Evolutionary conservation across 64 coral and sea anemone genomes (phyloP), one percentile per base, ranked within the genome.

Genomic region (Catalaphyllia jardinei): DNA sequence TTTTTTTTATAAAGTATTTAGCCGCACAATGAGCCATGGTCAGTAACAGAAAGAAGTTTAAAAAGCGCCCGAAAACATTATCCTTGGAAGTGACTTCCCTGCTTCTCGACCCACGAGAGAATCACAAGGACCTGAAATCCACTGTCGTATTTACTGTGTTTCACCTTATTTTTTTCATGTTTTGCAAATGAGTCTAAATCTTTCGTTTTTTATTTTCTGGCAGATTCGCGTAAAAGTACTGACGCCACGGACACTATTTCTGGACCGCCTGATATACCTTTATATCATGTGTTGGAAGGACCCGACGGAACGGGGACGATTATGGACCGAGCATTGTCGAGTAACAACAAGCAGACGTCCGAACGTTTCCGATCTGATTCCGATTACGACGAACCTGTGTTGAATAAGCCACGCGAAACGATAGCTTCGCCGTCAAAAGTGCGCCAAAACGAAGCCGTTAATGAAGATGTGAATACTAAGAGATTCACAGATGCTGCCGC

Each of bases 301-400:
- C 76, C 50, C 11, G 22, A 79, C 20, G 25, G 13, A 11, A 10
- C 10, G 14, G 24, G 6, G 0, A 54, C 76, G 33, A 76, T 10
- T 20, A 24, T 18, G 19, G 22, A 42, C 2, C 39, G 8, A 42
- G 74, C 31, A 20, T 20, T 76, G 74, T 49, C 74, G 0, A 35
- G 8, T 49, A 38, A 24, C 0, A 20, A 17, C 74, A 39, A 76
- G 22, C 35, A 13, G 19, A 22, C 74, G 8, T 24, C 74, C 33
- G 35, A 49, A 1, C 74, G 33, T 51, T 50, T 76, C 33, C 74
- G 74, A 57, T 57, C 49, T 22, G 76, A 79, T 14, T 57, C 49
- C 76, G 76, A 79, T 29, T 54, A 79, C n/a, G 76, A 79, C 46
- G 76, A 79, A 0, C 76, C 76, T 79, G 22, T 50, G 2, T 50